A percentile compares a stretch with the other conserved stretches of the same genome.
phyloP scores from a whole-genome alignment of 1,140 invertebrate species.

The Sitodiplosis mosellana region DNA sequence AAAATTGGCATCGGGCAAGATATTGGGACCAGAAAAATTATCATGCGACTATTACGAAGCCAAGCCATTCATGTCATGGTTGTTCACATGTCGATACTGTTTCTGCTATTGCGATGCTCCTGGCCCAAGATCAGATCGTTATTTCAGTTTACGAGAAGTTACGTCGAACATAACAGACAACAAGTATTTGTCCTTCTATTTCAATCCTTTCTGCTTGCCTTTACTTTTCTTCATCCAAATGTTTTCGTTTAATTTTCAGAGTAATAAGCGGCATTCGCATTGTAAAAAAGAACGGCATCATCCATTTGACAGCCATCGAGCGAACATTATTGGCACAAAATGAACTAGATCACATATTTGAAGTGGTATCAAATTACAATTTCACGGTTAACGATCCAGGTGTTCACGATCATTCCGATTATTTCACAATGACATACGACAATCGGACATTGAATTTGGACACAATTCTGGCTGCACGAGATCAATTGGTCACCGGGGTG shows the following conservation, averaged over 20 bases:
- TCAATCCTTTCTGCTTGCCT: background rate
- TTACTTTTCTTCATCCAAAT: background rate
- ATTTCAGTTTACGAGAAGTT: background rate
- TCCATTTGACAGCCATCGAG: background rate
- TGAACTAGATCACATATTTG: background rate
- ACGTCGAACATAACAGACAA: background rate
- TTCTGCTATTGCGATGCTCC: background rate
- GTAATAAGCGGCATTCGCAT: background rate
- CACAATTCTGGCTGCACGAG: background rate
- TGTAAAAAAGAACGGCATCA: background rate
- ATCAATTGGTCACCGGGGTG: background rate
- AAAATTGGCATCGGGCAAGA: background rate
- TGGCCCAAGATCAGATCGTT: background rate
- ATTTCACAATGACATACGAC: background rate
- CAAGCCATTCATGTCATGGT: background rate
- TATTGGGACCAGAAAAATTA: background rate
- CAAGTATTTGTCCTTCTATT: background rate
- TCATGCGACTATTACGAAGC: background rate
- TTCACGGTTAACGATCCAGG: background rate
- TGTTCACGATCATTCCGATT: background rate
- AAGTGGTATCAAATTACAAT: background rate
- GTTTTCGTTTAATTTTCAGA: too few relatives aligned
- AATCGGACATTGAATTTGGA: background rate
- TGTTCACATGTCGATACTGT: background rate
- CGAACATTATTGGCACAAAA: background rate